Conservation (phyloP, 2,113 vertebrate species). For the Boulengerochromis microlepis region DNA sequence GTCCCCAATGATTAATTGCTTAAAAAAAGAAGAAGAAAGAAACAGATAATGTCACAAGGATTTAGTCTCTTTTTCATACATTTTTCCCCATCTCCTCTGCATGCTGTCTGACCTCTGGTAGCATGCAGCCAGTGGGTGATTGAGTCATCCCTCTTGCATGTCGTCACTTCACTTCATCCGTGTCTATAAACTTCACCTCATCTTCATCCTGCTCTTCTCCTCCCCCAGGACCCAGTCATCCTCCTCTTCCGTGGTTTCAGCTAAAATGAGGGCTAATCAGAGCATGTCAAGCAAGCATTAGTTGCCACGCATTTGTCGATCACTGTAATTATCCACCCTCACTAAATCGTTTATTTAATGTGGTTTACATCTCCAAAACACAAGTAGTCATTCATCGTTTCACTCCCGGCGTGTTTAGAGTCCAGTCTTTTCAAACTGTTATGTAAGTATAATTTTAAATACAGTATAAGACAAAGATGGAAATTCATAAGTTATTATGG, state of each 20-base stretch:
- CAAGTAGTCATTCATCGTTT: not conserved
- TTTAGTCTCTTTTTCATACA: not conserved
- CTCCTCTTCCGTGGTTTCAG: slow-evolving; percentile 76
- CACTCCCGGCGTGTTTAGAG: not conserved
- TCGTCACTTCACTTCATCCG: slow-evolving; percentile 7
- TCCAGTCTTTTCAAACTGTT: not conserved
- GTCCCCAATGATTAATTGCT: not conserved
- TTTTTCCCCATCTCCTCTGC: slow-evolving; percentile 5
- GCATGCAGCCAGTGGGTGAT: slow-evolving; percentile 20
- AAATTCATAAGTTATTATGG: not conserved
- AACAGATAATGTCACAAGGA: not conserved
- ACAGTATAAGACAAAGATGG: not conserved
- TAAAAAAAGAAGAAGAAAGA: not conserved
- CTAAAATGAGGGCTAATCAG: slow-evolving; percentile 60
- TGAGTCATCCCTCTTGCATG: slow-evolving; percentile 26
- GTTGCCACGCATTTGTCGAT: not conserved
- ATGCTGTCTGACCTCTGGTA: slow-evolving; percentile 6
- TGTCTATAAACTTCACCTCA: slow-evolving; percentile 22
- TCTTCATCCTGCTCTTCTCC: slow-evolving; percentile 53
- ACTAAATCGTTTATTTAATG: not conserved
- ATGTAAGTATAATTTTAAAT: not conserved
- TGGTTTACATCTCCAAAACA: not conserved
- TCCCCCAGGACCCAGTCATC: slow-evolving; percentile 68
- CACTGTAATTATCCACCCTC: not conserved
- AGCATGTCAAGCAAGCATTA: slow-evolving; percentile 19